A percentile compares a stretch with the other conserved stretches of the same genome.
Conservation (phyloP, 2,797 vertebrate genomes). For the Myotis pilosus region DNA sequence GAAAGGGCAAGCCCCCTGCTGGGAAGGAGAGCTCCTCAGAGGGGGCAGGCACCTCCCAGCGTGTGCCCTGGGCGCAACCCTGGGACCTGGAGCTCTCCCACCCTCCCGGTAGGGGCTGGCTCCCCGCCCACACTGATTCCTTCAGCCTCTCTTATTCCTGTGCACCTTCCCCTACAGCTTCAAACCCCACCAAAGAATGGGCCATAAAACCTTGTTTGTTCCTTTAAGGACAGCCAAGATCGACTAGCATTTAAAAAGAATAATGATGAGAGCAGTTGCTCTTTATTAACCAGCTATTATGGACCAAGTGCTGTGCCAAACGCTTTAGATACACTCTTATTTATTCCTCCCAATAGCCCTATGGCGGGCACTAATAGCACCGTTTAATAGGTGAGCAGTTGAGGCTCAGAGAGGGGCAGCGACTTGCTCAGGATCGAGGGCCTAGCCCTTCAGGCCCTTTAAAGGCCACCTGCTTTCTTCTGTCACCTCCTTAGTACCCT, state of each 20-base stretch:
- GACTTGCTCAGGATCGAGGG: neutral
- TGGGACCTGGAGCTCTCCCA: neutral
- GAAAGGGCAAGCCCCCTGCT: neutral
- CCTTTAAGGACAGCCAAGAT: neutral
- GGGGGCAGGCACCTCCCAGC: neutral
- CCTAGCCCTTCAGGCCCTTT: neutral
- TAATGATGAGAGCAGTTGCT: neutral
- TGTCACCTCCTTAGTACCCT: neutral
- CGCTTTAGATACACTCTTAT: neutral
- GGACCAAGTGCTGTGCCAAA: neutral
- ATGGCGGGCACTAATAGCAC: neutral
- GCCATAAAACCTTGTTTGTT: constrained; percentile 24
- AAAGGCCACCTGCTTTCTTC: neutral
- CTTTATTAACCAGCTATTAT: constrained; percentile 37
- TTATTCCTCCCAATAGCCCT: neutral
- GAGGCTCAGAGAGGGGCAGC: neutral
- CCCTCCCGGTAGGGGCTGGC: neutral
- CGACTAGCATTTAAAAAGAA: constrained; percentile 35
- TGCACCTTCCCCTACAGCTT: neutral
- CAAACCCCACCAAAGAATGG: neutral
- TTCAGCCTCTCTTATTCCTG: neutral
- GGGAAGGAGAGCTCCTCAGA: neutral
- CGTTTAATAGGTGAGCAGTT: neutral
- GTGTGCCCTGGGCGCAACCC: neutral
- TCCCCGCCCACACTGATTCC: neutral